phyloP scores from a whole-genome alignment of 2,797 vertebrate genomes.

The Galaxias olidus region DNA sequence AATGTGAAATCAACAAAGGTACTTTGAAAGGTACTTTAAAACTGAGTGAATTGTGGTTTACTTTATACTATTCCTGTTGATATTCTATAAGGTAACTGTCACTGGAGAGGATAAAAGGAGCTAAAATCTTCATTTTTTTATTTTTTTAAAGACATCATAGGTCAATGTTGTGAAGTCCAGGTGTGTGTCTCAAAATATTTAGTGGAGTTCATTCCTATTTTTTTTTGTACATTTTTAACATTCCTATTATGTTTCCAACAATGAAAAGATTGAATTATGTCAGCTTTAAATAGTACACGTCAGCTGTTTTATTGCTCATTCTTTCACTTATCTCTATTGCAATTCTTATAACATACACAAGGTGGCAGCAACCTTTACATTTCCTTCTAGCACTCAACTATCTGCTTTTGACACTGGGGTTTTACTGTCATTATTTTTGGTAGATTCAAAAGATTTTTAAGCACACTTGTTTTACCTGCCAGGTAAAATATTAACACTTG shows the following conservation, averaged over 20 bases:
- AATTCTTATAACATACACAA: constrained; percentile 35
- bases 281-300: neutral
- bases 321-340: constrained; percentile 14
- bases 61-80: constrained; percentile 30
- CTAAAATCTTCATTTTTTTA: no score
- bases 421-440: constrained; percentile 14
- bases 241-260: constrained; percentile 47
- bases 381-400: neutral
- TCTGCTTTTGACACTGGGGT: constrained; percentile 9
- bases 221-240: constrained; percentile 46
- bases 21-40: constrained; percentile 20
- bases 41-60: constrained; percentile 19
- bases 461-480: neutral
- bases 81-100: constrained; percentile 44
- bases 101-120: constrained; percentile 46
- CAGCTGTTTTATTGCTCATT: constrained; percentile 7
- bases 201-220: constrained; percentile 19
- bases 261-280: constrained; percentile 25
- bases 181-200: constrained; percentile 25
- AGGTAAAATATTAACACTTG: neutral
- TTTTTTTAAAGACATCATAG: constrained; percentile 23
- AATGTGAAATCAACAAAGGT: constrained; percentile 20
- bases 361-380: constrained; percentile 23
- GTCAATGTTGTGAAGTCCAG: constrained; percentile 21
- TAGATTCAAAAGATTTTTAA: neutral